Conservation (phyloP, 2,888 invertebrate genomes). For the Tetranychus piercei region DNA sequence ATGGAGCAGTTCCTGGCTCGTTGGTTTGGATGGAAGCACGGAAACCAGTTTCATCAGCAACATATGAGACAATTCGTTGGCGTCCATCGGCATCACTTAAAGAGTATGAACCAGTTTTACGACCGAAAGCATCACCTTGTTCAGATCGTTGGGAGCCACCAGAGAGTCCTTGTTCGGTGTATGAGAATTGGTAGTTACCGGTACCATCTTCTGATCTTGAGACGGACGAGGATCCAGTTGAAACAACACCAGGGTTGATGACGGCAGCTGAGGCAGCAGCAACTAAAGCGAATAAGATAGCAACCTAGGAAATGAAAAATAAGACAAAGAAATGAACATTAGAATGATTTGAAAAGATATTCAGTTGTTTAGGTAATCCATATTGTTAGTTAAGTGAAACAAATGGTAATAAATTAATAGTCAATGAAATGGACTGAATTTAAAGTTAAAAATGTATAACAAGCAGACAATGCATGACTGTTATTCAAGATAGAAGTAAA, state of each 20-base stretch:
- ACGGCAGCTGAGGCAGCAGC: neutral
- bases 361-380: no score
- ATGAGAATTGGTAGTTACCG: slow-evolving; percentile 6
- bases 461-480: no score
- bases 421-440: no score
- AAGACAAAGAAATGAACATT: no score
- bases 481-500: no score
- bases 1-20: slow-evolving; percentile 10
- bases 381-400: no score
- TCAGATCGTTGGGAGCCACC: neutral
- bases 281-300: neutral
- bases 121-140: slow-evolving; percentile 3
- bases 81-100: neutral
- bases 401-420: no score
- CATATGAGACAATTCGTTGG: slow-evolving; percentile 2
- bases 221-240: neutral
- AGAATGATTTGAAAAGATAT: no score
- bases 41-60: slow-evolving; percentile 7
- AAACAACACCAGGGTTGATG: neutral
- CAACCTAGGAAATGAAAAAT: no score
- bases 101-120: slow-evolving; percentile 2
- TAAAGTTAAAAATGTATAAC: no score
- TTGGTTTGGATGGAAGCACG: slow-evolving; percentile 5
- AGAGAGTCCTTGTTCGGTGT: neutral
- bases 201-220: slow-evolving; percentile 3